A percentile compares a stretch with the other conserved stretches of the same genome.
These are phyloP conservation scores for Drosophila gunungcola DNA, from an alignment of 1,140 invertebrate genomes.

Conservation along the genomic window DNA sequence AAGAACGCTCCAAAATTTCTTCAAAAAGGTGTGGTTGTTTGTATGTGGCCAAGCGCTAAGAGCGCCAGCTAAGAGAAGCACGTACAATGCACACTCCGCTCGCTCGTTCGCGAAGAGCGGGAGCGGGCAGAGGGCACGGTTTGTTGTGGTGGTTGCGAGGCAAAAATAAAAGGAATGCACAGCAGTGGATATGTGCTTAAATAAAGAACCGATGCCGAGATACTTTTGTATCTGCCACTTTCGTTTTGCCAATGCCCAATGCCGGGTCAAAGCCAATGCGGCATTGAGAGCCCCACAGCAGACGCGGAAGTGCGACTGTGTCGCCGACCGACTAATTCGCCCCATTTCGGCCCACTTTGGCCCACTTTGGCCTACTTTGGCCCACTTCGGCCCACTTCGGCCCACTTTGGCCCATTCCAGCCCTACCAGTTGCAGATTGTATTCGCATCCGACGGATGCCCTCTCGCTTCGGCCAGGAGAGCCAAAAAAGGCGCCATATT, in stretches of 20 bases:
- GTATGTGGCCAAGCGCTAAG: slow-evolving; percentile 59
- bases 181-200: slow-evolving; percentile 5
- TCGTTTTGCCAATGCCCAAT: not conserved
- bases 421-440: slow-evolving; percentile 26
- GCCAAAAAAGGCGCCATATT: slow-evolving; percentile 66
- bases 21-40: slow-evolving; percentile 77
- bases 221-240: slow-evolving; percentile 35
- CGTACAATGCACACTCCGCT: slow-evolving; percentile 12
- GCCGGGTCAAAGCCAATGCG: slow-evolving; percentile 51
- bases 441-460: slow-evolving; percentile 32
- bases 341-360: not conserved
- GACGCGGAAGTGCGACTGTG: slow-evolving; percentile 33
- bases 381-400: not conserved
- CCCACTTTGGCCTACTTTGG: too few relatives aligned
- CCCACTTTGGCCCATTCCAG: slow-evolving; percentile 4
- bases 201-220: slow-evolving; percentile 23
- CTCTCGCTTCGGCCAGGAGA: not conserved
- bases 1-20: slow-evolving; percentile 44
- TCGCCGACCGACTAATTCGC: not conserved
- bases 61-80: slow-evolving; percentile 63
- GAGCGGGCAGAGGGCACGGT: not conserved
- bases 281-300: slow-evolving; percentile 27
- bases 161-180: slow-evolving; percentile 16
- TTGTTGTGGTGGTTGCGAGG: slow-evolving; percentile 25
- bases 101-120: not conserved